A percentile compares a stretch with the other conserved stretches of the same genome.
phyloP scores from a whole-genome alignment of 2,888 invertebrate species.

The Lasioglossum lativentre region DNA sequence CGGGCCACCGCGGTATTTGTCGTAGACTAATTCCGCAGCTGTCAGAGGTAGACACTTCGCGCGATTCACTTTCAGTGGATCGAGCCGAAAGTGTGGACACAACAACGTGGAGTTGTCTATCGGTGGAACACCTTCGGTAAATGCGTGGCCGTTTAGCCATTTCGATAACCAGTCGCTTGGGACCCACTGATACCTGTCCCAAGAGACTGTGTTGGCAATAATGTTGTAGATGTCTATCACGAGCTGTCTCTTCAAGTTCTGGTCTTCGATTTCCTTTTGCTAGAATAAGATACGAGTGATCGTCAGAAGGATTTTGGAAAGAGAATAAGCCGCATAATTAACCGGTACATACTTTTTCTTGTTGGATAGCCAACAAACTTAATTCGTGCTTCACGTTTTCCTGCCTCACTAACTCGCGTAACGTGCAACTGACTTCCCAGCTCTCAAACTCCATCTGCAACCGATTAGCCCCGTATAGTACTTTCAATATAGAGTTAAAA shows the following conservation, averaged over 20 bases:
- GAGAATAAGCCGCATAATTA: constrained; percentile 7
- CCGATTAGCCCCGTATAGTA: constrained; percentile 6
- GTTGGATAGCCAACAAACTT: constrained; percentile 79
- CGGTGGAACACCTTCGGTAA: constrained; percentile 77
- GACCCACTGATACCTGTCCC: constrained; percentile 85
- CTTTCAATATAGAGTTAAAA: neutral
- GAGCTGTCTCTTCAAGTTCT: constrained; percentile 80
- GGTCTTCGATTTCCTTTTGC: constrained; percentile 82
- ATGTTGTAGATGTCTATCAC: constrained; percentile 81
- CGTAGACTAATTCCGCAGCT: constrained; percentile 84
- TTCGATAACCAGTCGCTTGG: constrained; percentile 86
- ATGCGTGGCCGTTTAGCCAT: constrained; percentile 84
- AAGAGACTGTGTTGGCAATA: constrained; percentile 68
- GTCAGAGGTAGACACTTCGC: constrained; percentile 84
- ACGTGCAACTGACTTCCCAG: constrained; percentile 80
- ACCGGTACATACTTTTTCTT: constrained; percentile 76
- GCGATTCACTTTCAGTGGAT: constrained; percentile 84
- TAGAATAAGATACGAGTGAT: constrained; percentile 48
- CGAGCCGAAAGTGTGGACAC: constrained; percentile 85
- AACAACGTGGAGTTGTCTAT: constrained; percentile 84
- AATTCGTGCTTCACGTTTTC: constrained; percentile 81
- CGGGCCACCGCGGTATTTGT: constrained; percentile 84
- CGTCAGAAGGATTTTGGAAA: constrained; percentile 44
- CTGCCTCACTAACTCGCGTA: constrained; percentile 79
- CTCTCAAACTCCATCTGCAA: constrained; percentile 79